These are phyloP conservation scores for Natator depressus DNA, from an alignment of 2,113 vertebrate species.

Conservation along the genomic window DNA sequence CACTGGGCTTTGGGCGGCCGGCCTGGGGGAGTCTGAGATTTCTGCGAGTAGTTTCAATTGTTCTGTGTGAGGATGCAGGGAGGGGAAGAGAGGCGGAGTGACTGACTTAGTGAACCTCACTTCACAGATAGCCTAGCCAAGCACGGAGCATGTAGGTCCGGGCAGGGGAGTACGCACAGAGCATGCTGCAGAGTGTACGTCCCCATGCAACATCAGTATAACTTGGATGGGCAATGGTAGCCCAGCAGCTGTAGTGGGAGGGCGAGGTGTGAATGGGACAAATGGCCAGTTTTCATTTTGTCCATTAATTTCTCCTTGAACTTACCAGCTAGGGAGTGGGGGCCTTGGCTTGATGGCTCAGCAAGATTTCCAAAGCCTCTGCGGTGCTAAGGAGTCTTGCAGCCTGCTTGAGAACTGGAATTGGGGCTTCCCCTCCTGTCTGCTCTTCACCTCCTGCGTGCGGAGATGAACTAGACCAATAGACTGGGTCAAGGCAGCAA, in stretches of 20 bases:
- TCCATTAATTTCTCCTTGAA: neutral
- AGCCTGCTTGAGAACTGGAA: neutral
- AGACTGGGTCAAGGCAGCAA: conserved; percentile 39
- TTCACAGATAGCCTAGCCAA: neutral
- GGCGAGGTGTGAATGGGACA: neutral
- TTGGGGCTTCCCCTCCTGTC: neutral
- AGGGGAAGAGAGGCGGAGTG: neutral
- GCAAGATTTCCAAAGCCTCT: neutral
- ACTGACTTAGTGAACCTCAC: neutral
- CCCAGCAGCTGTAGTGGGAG: neutral
- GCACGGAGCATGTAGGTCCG: rapidly evolving
- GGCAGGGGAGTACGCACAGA: rapidly evolving
- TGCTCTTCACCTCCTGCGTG: neutral
- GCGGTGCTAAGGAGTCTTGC: neutral
- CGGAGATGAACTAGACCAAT: conserved; percentile 20
- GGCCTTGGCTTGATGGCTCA: neutral
- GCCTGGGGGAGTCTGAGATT: neutral
- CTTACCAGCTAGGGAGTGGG: neutral
- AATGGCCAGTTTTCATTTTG: rapidly evolving
- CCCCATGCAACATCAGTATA: neutral
- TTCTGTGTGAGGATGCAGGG: neutral
- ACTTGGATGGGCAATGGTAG: rapidly evolving
- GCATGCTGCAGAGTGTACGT: neutral
- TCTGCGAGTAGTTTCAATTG: neutral
- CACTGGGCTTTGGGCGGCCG: rapidly evolving